Evolutionary conservation across 2,797 vertebrate genomes (phyloP).

Genomic region (Argentina silus): DNA sequence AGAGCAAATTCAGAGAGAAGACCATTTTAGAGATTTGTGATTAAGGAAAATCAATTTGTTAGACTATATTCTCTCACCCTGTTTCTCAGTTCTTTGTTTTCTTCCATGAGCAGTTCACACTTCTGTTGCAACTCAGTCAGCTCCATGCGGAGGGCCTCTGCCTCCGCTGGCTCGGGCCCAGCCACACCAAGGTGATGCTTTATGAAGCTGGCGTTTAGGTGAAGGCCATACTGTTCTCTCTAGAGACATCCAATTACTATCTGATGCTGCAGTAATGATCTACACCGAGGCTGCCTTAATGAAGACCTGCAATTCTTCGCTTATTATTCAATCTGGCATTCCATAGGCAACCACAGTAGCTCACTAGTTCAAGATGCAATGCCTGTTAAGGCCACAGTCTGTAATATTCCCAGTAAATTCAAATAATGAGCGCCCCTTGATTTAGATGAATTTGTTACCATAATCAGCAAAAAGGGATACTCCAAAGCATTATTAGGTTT

Average conservation of each 20-base stretch:
- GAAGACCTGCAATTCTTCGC: too few species aligned
- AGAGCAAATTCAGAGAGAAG: neutral
- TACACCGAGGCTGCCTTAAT: too few species aligned
- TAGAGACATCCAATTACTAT: too few species aligned
- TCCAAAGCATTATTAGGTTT: constrained; percentile 92
- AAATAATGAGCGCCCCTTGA: neutral
- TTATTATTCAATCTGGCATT: too few species aligned
- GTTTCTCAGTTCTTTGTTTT: constrained; percentile 89
- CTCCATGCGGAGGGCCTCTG: constrained; percentile 84
- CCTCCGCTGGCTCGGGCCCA: constrained; percentile 81
- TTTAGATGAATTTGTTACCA: constrained; percentile 47
- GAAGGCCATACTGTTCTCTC: constrained; percentile 5
- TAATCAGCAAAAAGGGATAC: constrained; percentile 96
- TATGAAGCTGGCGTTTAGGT: constrained; percentile 81
- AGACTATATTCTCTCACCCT: constrained; percentile 76
- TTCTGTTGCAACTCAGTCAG: constrained; percentile 89
- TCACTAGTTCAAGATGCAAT: too few species aligned
- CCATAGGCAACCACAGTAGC: too few species aligned
- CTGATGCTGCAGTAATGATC: too few species aligned
- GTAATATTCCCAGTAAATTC: too few species aligned
- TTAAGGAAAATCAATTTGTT: neutral
- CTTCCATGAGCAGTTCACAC: constrained; percentile 86
- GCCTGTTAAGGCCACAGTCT: too few species aligned
- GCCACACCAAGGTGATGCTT: constrained; percentile 88
- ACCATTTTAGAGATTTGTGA: neutral